These are phyloP conservation scores for Cryptocheilus praepositus DNA, from an alignment of 2,888 invertebrate species.

Conservation along the genomic window DNA sequence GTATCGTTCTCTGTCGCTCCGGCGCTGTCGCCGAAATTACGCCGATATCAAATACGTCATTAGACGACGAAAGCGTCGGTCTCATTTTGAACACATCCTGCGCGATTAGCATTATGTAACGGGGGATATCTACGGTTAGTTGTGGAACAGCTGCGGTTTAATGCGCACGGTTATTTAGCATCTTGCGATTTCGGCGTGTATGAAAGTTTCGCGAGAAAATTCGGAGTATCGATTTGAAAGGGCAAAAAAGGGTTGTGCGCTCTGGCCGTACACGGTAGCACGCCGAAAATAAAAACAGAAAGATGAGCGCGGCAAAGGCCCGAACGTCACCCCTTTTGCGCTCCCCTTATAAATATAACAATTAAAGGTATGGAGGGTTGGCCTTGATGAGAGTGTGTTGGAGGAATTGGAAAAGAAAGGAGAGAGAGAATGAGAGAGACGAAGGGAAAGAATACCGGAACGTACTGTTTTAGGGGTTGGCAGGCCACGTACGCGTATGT, in stretches of 20 bases:
- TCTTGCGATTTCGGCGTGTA: too few relatives aligned
- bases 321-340: constrained; percentile 28
- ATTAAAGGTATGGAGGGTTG: constrained; percentile 48
- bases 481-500: constrained; percentile 6
- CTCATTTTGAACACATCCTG: too few relatives aligned
- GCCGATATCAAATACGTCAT: too few relatives aligned
- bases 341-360: constrained; percentile 57
- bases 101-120: background rate
- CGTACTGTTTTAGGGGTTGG: constrained; percentile 34
- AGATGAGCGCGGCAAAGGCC: constrained; percentile 2
- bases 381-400: constrained; percentile 14
- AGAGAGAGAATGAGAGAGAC: constrained; percentile 10
- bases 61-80: too few relatives aligned
- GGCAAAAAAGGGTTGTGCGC: constrained; percentile 51
- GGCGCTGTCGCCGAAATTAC: too few relatives aligned
- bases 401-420: background rate
- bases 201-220: too few relatives aligned
- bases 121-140: too few relatives aligned
- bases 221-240: constrained; percentile 56
- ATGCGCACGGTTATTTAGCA: too few relatives aligned
- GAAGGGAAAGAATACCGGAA: constrained; percentile 27
- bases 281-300: constrained; percentile 33
- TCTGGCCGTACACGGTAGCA: constrained; percentile 40
- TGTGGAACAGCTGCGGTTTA: too few relatives aligned
- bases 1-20: too few relatives aligned